Percentiles rank a stretch among this genome's conserved stretches.
Evolutionary conservation across 1,140 invertebrate genomes (phyloP).

Genomic region (Tetragonula clypearis): DNA sequence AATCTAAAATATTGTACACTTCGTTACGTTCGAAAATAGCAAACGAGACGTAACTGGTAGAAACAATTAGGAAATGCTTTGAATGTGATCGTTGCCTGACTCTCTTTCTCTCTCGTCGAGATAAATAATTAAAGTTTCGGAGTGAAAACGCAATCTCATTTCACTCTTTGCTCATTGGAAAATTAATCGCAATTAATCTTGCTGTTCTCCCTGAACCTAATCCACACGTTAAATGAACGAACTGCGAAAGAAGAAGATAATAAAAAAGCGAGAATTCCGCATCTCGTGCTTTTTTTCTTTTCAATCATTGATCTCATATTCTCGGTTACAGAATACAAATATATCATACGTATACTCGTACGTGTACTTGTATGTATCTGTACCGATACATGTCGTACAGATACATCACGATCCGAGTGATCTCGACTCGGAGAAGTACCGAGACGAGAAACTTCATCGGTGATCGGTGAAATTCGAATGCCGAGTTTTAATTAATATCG

Average conservation of each 20-base stretch:
- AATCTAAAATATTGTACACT: too few species aligned
- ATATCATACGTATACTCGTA: neutral
- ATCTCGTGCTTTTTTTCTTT: too few species aligned
- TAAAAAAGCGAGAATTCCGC: too few species aligned
- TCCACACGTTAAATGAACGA: too few species aligned
- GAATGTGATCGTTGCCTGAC: too few species aligned
- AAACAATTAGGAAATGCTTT: too few species aligned
- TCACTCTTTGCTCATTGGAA: neutral
- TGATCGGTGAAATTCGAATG: neutral
- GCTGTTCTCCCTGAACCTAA: too few species aligned
- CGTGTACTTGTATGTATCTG: neutral
- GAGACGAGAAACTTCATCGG: neutral
- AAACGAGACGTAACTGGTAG: neutral
- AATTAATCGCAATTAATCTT: neutral
- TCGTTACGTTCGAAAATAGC: too few species aligned
- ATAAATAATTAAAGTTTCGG: neutral
- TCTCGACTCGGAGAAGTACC: neutral
- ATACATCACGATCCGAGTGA: neutral
- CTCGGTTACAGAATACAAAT: neutral
- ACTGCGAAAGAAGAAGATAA: too few species aligned
- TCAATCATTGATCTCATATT: neutral
- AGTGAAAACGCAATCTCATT: neutral
- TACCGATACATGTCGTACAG: neutral
- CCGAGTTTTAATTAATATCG: slow-evolving; percentile 23
- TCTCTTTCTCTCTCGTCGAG: too few species aligned